Conservation (phyloP, 2,888 invertebrate species). For the Heliconius erato region DNA sequence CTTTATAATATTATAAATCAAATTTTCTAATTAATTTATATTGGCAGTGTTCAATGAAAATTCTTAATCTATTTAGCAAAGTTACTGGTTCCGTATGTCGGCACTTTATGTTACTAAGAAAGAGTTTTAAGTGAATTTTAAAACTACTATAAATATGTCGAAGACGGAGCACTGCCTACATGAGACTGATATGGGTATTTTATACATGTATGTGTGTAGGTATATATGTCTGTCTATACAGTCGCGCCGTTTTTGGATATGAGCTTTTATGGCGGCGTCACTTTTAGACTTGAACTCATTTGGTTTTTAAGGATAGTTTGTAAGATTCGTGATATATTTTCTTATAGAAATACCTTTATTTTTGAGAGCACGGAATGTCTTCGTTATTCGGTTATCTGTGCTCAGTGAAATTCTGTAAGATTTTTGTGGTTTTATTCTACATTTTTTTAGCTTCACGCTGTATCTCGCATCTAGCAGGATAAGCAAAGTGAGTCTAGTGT, state of each 20-base stretch:
- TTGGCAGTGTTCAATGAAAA: background rate
- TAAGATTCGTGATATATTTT: background rate
- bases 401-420: background rate
- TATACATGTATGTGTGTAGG: background rate
- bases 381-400: background rate
- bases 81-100: background rate
- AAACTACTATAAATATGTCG: slow-evolving; percentile 14
- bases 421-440: too few relatives aligned
- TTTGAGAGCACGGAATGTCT: background rate
- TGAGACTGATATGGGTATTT: background rate
- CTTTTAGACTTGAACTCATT: slow-evolving; percentile 26
- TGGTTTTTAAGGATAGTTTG: background rate
- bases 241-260: slow-evolving; percentile 37
- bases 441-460: too few relatives aligned
- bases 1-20: too few relatives aligned
- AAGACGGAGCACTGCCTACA: slow-evolving; percentile 15
- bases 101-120: background rate
- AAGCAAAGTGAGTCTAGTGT: too few relatives aligned
- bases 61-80: background rate
- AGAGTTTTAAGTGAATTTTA: slow-evolving; percentile 2
- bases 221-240: background rate
- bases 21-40: background rate
- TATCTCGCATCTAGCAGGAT: too few relatives aligned
- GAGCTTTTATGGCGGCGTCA: slow-evolving; percentile 33
- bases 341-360: background rate